Base-by-base conservation (phyloP, 2,888 invertebrate genomes). In the Tineola bisselliella region DNA sequence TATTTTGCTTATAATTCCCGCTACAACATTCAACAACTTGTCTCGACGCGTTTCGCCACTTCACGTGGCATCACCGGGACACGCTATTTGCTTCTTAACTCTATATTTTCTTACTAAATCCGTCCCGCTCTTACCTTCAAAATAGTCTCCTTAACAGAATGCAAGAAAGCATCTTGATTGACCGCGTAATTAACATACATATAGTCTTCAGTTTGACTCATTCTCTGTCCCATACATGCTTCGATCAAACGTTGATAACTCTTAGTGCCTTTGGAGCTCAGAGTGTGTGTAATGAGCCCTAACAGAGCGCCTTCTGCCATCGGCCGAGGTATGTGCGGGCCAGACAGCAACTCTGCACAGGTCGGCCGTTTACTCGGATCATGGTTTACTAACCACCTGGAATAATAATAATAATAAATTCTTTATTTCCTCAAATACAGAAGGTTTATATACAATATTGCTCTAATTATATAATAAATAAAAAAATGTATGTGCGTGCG, bases 301-400 rank as follows among this genome's bases (percentile, higher is more conserved):
- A 94, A 92, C 1, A 97, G 76, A 64, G 95, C 93, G 0, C 92
- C 91, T 66, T 97, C 96, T 69, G 96, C 95, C n/a, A 97, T 88
- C 0, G 94, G 92, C 0, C 96, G 93, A 0, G 98, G 98, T 2
- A 98, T 88, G 66, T 93, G 90, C 62, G 93, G 92, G 0, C 95
- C 95, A 33, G 91, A 89, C 0, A 98, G 82, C 1, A 98, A 84
- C 72, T 97, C 95, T 44, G 92, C 90, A 6, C 97, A 93, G 0
- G 95, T 93, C 0, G 98, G 98, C 4, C 98, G 88, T 65, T 91
- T 84, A 33, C 90, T 89, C 0, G 95, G 91, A 75, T 97, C 95
- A 73, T 98, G 97, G 76, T 92, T 91, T 61, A 98, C 78, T 3
- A 98, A 84, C 94, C 94, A 93, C 48, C 89, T 89, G 62, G n/a